Base-by-base conservation (phyloP, 2,797 vertebrate genomes). In the Hoplostethus atlanticus region DNA sequence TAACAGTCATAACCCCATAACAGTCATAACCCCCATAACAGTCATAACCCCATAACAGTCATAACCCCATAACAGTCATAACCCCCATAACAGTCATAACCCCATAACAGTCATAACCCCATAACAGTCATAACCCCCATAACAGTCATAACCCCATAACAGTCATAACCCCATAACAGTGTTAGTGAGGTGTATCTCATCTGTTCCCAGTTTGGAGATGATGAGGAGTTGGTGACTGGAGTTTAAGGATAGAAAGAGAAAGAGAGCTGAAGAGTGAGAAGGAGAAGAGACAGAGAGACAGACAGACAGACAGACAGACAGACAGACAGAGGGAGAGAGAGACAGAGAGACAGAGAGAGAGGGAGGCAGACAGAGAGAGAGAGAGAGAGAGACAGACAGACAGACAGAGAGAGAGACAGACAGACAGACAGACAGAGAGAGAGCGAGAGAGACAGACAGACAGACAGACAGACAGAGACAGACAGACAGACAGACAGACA, bases 181-280 rank as follows among this genome's bases (percentile, higher is more conserved):
- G 64, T 85, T 66, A 72, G 54, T 67, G 42, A 67, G 52, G 53
- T 46, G 69, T 64, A 83, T 83, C 52, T 70, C 51, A 30, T 81
- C 58, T 81, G 65, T 66, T 46, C 63, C 3, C 25, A 66, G 51
- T 75, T 76, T 66, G 78, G 40, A 31, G 40, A 55, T 62, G 53
- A 21, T 17, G 40, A 34, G 72, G 60, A 67, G 50, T 52, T 16
- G 53, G 48, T 55, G 70, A 71, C 30, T 61, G 50, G 44, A 55
- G 2, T 7, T 40, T 40, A 40, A 30, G 56, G 50, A 42, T 34
- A n/a, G 64, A 75, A 13, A 16, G 38, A 74, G 65, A 73, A 74
- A 40, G 50, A 73, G 57, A 21, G 21, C 21, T 21, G 21, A 21
- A 21, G 21, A 21, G 21, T 21, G 21, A 21, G 21, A 21, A 21